phyloP scores from a whole-genome alignment of 2,797 vertebrate genomes.

The Phrynocephalus forsythii region DNA sequence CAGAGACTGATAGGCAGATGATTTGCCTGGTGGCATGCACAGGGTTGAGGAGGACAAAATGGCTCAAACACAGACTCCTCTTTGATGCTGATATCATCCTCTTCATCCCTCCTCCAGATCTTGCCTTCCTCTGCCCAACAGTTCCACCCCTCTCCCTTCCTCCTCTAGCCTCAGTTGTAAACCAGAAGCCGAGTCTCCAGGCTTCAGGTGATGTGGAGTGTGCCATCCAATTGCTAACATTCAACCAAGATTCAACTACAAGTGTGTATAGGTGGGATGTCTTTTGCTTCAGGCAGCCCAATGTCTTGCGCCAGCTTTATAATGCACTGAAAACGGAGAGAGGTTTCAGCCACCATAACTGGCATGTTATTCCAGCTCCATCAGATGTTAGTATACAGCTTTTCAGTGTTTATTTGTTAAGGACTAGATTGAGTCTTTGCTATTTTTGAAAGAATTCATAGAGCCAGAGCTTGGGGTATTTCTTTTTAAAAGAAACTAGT shows the following conservation, averaged over 20 bases:
- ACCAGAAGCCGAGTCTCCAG: neutral
- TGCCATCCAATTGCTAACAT: no score
- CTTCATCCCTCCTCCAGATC: neutral
- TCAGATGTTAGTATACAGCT: neutral
- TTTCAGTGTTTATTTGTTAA: neutral
- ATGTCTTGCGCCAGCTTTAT: neutral
- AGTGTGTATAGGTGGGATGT: neutral
- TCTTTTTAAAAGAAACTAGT: neutral
- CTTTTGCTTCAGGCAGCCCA: neutral
- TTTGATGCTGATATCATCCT: neutral
- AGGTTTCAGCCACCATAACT: neutral
- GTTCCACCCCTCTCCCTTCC: neutral
- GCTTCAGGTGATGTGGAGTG: neutral
- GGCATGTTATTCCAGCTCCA: neutral
- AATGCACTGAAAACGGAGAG: neutral
- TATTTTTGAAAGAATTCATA: conserved; percentile 4
- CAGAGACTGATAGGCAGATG: neutral
- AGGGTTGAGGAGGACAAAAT: neutral
- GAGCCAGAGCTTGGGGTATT: neutral
- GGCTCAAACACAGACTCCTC: neutral
- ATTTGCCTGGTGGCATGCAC: neutral
- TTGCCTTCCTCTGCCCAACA: neutral
- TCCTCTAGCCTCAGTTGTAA: neutral
- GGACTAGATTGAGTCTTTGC: neutral
- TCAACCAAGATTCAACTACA: neutral